Conservation (phyloP, 1,140 invertebrate species). For the Ditylenchus dipsaci region DNA sequence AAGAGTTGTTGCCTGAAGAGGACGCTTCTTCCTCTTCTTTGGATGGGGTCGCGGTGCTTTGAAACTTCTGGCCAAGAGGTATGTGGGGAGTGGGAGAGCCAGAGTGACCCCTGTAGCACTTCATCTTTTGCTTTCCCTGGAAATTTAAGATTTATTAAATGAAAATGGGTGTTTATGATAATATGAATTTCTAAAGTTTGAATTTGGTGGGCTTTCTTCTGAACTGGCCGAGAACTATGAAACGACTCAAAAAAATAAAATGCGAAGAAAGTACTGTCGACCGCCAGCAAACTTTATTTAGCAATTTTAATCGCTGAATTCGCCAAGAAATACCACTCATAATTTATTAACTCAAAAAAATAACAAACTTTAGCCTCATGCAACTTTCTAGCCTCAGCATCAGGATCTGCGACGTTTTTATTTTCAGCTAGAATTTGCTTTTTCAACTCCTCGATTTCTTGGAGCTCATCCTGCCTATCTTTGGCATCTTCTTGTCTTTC, state of each 20-base stretch:
- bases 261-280: too few relatives aligned
- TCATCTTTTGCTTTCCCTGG: constrained; percentile 15
- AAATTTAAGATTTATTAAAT: too few relatives aligned
- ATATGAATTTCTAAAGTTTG: neutral
- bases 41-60: neutral
- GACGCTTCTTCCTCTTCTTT: neutral
- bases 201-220: too few relatives aligned
- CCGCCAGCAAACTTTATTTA: too few relatives aligned
- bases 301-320: too few relatives aligned
- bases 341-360: too few relatives aligned
- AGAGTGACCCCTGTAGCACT: constrained; percentile 1
- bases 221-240: too few relatives aligned
- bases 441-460: constrained; percentile 83
- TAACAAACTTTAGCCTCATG: constrained; percentile 14
- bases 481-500: constrained; percentile 84
- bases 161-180: too few relatives aligned
- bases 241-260: too few relatives aligned
- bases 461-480: constrained; percentile 81
- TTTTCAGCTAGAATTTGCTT: constrained; percentile 75
- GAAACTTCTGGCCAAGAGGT: constrained; percentile 6
- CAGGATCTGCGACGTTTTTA: constrained; percentile 59
- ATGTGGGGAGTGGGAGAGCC: constrained; percentile 12
- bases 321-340: too few relatives aligned
- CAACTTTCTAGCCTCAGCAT: constrained; percentile 12
- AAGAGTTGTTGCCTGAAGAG: neutral